Evolutionary conservation across 2,888 invertebrate species (phyloP), one percentile per base, ranked within the genome.

Genomic region (Portevinia maculata): DNA sequence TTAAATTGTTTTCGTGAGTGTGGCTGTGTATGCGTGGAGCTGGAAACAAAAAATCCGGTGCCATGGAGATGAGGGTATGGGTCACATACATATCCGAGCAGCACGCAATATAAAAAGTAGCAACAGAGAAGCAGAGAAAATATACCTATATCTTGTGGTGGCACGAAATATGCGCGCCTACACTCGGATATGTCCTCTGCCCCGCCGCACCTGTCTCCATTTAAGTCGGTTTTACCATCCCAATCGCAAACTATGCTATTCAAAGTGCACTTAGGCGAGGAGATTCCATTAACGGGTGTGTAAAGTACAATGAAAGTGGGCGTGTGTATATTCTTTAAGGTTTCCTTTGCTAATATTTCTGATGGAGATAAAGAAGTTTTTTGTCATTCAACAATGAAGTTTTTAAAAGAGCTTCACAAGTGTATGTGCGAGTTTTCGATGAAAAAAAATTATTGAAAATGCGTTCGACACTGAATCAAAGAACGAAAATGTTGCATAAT

Each of bases 261-360:
- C 78, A 83, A 83, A 83, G 83, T 83, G 83, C 83, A 83, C 83
- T 83, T 83, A 83, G 83, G 67, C 71, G 48, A 44, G 76, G 67
- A 83, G 83, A 78, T 83, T 83, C 83, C 83, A 83, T 83, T 83
- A 83, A 60, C 78, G 83, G 83, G 71, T 73, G 83, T 78, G 76
- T 71, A 70, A 62, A 55, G 74, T 57, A 39, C 30, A 46, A 21
- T 52, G 3, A 21, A 9, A 44, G 60, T 8, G 9, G 24, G 24
- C 3, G 17, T 62, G 32, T 41, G 39, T 46, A 9, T 50, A 46
- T 69, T 70, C 37, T 53, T 48, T 64, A 32, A 24, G 24, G 17
- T 65, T 69, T 64, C 64, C 57, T 60, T 62, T 76, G 76, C 81
- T 71, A 83, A 83, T 76, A 76, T 70, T 76, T 70, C 19, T 28